These are phyloP conservation scores for Australoheros scitulus DNA, from an alignment of 2,113 vertebrate genomes.

Conservation along the genomic window DNA sequence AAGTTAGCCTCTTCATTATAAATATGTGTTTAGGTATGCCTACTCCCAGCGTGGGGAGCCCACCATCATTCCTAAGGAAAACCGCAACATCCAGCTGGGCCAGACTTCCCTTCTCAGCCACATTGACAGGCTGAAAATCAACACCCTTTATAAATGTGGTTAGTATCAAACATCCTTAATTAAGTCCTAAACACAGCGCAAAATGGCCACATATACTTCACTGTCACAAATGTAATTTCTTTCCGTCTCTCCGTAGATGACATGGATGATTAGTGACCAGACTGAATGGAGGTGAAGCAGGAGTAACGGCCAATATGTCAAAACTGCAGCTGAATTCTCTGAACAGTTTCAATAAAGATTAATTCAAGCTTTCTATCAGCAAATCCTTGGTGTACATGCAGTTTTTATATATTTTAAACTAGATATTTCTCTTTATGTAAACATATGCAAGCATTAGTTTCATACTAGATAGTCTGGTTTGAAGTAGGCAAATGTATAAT, in stretches of 20 bases:
- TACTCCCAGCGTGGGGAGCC: conserved; percentile 79
- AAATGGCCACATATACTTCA: background rate
- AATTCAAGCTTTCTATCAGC: conserved; percentile 43
- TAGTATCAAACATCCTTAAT: conserved; percentile 27
- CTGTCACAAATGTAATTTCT: background rate
- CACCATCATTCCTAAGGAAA: conserved; percentile 76
- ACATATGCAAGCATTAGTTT: background rate
- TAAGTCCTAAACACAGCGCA: background rate
- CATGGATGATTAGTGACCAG: conserved; percentile 44
- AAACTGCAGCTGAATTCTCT: conserved; percentile 12
- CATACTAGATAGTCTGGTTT: background rate
- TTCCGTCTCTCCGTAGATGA: conserved; percentile 50
- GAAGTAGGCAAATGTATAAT: background rate
- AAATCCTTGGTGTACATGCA: conserved; percentile 21
- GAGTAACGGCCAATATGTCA: conserved; percentile 1
- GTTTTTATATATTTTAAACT: conserved; percentile 7
- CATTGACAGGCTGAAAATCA: conserved; percentile 80
- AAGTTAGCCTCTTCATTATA: background rate
- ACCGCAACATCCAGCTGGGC: conserved; percentile 69
- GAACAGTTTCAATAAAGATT: conserved; percentile 58
- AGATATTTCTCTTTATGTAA: background rate
- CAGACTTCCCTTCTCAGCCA: conserved; percentile 71
- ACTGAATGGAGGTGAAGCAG: background rate
- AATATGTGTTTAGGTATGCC: conserved; percentile 68
- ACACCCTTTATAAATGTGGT: conserved; percentile 80